Percentiles rank a stretch among this genome's conserved stretches.
Evolutionary conservation across 2,797 vertebrate genomes (phyloP).

Genomic region (Rhinichthys osculus): DNA sequence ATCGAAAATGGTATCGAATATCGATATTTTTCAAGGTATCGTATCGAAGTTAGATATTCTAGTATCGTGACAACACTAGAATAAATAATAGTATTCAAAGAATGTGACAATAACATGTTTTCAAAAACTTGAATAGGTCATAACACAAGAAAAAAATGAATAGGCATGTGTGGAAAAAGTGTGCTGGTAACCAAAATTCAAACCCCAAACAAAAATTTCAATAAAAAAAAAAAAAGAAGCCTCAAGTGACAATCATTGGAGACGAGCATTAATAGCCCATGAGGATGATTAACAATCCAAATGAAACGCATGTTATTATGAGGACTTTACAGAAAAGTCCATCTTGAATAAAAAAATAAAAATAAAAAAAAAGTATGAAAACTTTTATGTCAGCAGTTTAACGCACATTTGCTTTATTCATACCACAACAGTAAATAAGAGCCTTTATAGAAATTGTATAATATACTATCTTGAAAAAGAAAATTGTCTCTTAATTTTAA

Average conservation of each 20-base stretch:
- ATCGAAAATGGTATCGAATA: too few relatives aligned
- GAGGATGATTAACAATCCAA: not conserved
- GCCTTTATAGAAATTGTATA: not conserved
- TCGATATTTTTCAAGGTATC: too few relatives aligned
- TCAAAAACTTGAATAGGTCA: not conserved
- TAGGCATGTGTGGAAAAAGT: not conserved
- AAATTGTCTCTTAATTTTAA: not conserved
- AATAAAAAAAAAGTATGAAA: too few relatives aligned
- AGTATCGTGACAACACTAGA: not conserved
- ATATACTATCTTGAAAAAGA: not conserved
- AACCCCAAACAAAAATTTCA: not conserved
- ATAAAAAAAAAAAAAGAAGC: not conserved
- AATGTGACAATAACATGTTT: not conserved
- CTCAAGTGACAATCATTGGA: not conserved
- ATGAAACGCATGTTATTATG: too few relatives aligned
- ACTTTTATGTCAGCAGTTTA: not conserved
- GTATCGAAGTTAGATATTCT: too few relatives aligned
- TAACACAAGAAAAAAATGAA: not conserved
- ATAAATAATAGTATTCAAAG: not conserved
- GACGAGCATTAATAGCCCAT: not conserved
- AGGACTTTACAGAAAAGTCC: not conserved
- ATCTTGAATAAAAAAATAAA: not conserved
- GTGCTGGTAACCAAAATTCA: not conserved
- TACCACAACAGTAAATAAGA: not conserved
- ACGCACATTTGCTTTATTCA: not conserved